Percentiles rank a stretch among this genome's conserved stretches.
These are phyloP conservation scores for Lacerta bilineata DNA, from an alignment of 2,797 vertebrate genomes.

Conservation along the genomic window DNA sequence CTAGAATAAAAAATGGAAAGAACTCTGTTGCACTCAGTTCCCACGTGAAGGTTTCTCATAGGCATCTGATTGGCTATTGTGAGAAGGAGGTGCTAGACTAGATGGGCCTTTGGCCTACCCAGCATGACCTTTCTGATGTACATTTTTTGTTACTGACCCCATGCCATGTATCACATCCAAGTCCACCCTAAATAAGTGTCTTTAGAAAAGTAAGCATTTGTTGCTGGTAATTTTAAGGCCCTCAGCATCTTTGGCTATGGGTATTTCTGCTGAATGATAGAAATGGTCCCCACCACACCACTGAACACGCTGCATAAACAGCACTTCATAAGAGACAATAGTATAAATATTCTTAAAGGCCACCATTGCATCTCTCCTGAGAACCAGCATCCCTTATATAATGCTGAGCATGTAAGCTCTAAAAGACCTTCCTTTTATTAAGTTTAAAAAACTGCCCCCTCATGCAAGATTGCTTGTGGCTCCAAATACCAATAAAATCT, in stretches of 20 bases:
- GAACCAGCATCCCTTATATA: conserved; percentile 26
- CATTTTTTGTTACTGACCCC: not conserved
- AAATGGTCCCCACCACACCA: not conserved
- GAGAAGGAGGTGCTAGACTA: not conserved
- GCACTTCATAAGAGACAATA: conserved; percentile 41
- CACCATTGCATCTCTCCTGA: conserved; percentile 16
- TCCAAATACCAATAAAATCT: conserved; percentile 37
- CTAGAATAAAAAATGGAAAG: too few species aligned
- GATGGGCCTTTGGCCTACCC: not conserved
- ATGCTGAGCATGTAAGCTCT: not conserved
- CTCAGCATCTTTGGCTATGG: not conserved
- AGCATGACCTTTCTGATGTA: not conserved
- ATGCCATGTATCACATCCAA: not conserved
- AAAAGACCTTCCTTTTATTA: conserved; percentile 10
- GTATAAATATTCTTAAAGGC: conserved; percentile 15
- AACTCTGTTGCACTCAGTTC: too few species aligned
- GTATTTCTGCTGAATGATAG: conserved; percentile 18
- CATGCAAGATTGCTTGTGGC: conserved; percentile 32
- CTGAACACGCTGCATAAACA: not conserved
- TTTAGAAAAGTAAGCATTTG: not conserved
- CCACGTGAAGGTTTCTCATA: not conserved
- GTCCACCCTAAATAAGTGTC: not conserved
- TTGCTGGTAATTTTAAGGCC: not conserved
- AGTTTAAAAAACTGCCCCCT: conserved; percentile 41
- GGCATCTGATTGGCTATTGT: not conserved